Evolutionary conservation across 2,888 invertebrate genomes (phyloP).

Genomic region (Synanthedon vespiformis): DNA sequence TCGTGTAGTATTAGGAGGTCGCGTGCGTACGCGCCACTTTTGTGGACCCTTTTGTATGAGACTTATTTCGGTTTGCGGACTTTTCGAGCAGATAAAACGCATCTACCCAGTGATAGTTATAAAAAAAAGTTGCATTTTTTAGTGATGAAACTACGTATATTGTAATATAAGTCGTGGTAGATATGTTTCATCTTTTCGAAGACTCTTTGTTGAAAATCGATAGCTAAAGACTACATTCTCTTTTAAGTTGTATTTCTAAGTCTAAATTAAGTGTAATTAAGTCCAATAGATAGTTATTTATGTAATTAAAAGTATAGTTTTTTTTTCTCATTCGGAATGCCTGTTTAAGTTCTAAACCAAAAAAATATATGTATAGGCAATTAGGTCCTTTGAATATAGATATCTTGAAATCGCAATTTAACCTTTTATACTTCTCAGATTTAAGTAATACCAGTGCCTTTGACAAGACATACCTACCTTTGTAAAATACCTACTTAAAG

Average conservation of each 20-base stretch:
- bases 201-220: slow-evolving; percentile 62
- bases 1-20: slow-evolving; percentile 30
- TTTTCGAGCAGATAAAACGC: slow-evolving; percentile 68
- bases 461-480: slow-evolving; percentile 65
- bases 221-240: slow-evolving; percentile 64
- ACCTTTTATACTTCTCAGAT: slow-evolving; percentile 28
- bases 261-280: slow-evolving; percentile 51
- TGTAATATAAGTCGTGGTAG: slow-evolving; percentile 52
- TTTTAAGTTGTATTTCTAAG: slow-evolving; percentile 46
- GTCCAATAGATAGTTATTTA: slow-evolving; percentile 64
- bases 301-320: slow-evolving; percentile 47
- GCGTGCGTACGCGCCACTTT: slow-evolving; percentile 14
- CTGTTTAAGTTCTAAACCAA: slow-evolving; percentile 57
- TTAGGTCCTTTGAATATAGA: slow-evolving; percentile 35
- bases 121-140: slow-evolving; percentile 62
- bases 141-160: slow-evolving; percentile 60
- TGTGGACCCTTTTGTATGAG: slow-evolving; percentile 30
- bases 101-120: slow-evolving; percentile 66
- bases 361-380: slow-evolving; percentile 24
- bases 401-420: slow-evolving; percentile 7
- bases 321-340: slow-evolving; percentile 54
- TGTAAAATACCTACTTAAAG: slow-evolving; percentile 48
- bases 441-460: slow-evolving; percentile 64
- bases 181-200: slow-evolving; percentile 71
- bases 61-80: slow-evolving; percentile 60